A percentile compares a stretch with the other conserved stretches of the same genome.
phyloP scores from a whole-genome alignment of 1,140 invertebrate species.

The Oppia nitens region DNA sequence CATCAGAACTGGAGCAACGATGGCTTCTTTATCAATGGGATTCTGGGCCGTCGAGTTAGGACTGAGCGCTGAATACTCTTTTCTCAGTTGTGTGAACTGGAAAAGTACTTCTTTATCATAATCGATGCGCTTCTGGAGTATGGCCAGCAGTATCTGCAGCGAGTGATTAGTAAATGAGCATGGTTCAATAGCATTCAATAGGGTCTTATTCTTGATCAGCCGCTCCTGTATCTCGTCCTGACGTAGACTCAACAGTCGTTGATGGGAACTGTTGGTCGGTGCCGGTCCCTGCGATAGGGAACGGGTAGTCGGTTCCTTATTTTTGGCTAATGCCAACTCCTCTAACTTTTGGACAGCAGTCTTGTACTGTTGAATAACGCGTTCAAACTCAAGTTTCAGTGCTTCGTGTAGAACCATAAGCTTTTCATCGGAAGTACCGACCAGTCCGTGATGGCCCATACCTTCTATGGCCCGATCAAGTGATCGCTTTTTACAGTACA shows the following conservation, averaged over 20 bases:
- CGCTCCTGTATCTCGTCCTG: conserved; percentile 55
- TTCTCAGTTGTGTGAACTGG: conserved; percentile 43
- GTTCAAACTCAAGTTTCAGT: conserved; percentile 44
- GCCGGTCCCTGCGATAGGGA: conserved; percentile 46
- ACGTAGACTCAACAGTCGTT: conserved; percentile 61
- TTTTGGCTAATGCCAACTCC: conserved; percentile 41
- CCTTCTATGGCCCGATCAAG: conserved; percentile 64
- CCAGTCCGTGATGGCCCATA: conserved; percentile 69
- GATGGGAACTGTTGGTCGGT: conserved; percentile 51
- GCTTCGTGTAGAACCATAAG: conserved; percentile 27
- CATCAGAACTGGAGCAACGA: conserved; percentile 60
- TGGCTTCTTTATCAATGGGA: conserved; percentile 29
- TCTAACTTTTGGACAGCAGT: conserved; percentile 69
- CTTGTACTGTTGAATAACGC: conserved; percentile 67
- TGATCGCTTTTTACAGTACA: conserved; percentile 46
- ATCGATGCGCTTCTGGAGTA: conserved; percentile 44
- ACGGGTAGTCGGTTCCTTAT: conserved; percentile 26
- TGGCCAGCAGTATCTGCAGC: conserved; percentile 38
- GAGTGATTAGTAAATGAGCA: conserved; percentile 34
- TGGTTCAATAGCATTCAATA: conserved; percentile 64
- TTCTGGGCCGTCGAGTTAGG: neutral
- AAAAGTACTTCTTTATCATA: conserved; percentile 47
- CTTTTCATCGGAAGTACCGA: conserved; percentile 39
- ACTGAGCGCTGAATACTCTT: conserved; percentile 39
- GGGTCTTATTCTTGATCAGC: conserved; percentile 74